phyloP scores from a whole-genome alignment of 2,888 invertebrate genomes.

The Coecobrya sp. region DNA sequence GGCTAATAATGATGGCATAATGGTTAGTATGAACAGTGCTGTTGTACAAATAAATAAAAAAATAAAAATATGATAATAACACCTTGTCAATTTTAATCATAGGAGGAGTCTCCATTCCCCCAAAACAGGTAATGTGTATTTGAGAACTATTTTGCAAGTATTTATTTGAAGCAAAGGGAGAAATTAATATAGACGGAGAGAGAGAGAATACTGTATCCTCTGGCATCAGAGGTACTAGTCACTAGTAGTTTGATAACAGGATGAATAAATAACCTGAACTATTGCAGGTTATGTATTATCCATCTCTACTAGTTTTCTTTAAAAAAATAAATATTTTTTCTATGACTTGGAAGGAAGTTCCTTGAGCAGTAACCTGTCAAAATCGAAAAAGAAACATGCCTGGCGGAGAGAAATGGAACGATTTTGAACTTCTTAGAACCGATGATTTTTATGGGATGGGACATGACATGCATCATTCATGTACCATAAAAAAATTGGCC shows the following conservation, averaged over 20 bases:
- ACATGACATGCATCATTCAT: too few species aligned
- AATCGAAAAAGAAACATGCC: neutral
- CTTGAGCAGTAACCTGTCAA: neutral
- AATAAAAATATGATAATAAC: conserved; percentile 46
- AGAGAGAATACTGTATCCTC: neutral
- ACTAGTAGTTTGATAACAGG: neutral
- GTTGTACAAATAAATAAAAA: conserved; percentile 4
- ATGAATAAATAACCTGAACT: neutral
- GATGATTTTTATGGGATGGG: neutral
- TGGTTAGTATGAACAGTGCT: neutral
- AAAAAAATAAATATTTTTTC: neutral
- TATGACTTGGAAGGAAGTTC: neutral
- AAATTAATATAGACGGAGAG: neutral
- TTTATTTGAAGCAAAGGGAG: neutral
- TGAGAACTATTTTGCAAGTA: neutral
- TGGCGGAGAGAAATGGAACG: neutral
- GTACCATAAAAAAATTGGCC: too few species aligned
- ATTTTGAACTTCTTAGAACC: neutral
- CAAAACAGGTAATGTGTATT: conserved; percentile 19
- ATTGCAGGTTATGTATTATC: neutral
- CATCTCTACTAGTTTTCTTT: neutral
- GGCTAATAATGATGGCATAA: neutral
- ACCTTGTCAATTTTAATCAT: conserved; percentile 52
- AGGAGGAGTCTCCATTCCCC: conserved; percentile 20
- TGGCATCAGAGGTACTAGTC: neutral